These are phyloP conservation scores for Bos taurus DNA, from an alignment of 2,113 vertebrate genomes.

Conservation along the genomic window ARS-UCD2.0 NC_037350.1:42870001-42870500, in stretches of 20 bases:
- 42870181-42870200: neutral
- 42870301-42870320: neutral
- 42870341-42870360: neutral
- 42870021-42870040: neutral
- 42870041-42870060: neutral
- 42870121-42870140: neutral
- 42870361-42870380: neutral
- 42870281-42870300: neutral
- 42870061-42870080: neutral
- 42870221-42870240: neutral
- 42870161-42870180: neutral
- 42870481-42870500: too few species aligned
- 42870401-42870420: fast-evolving
- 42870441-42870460: too few species aligned
- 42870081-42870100: neutral
- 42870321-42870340: neutral
- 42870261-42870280: neutral
- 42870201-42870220: neutral
- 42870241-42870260: neutral
- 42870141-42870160: neutral
- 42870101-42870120: neutral
- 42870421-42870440: too few species aligned
- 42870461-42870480: too few species aligned
- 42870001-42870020: neutral
- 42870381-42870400: neutral